Base-by-base conservation (phyloP, 2,797 vertebrate genomes). In the Hybognathus amarus region DNA sequence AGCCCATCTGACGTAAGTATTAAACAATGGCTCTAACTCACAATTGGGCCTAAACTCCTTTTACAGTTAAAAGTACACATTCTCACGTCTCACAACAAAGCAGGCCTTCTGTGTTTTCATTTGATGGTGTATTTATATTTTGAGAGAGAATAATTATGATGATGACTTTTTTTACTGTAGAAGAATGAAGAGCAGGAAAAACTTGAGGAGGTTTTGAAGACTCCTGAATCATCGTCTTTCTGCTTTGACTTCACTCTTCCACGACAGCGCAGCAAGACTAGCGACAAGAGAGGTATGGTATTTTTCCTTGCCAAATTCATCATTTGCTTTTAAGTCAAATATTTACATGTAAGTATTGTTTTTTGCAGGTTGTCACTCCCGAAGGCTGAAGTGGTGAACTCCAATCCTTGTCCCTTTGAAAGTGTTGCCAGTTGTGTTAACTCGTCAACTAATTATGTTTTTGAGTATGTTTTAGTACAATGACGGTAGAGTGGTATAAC, bases 191-290 rank as follows among this genome's bases (percentile, higher is more conserved):
- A 94, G 36, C 93, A 95, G 83, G 54, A 78, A 27, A 88, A 83
- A 74, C 86, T 96, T 80, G 94, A 95, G 87, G 92, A 94, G 77
- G 85, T 95, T 40, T 86, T 96, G 84, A 93, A 69, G 56, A 94
- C 93, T 2, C 92, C 94, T 0, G 93, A 67, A 36, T 36, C 94
- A 40, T 85, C 91, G 4, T 61, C 56, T 36, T 56, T 64, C 1
- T 86, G 85, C 64, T 79, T 80, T 40, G 94, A 95, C 70, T 77
- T 38, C 15, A 92, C 90, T 45, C 87, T 94, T 79, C 93, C 93
- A 20, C 91, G 88, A 54, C 89, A 59, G 74, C 94, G 95, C 69
- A 91, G 88, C 82, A 93, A 91, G 87, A 90, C 75, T 13, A 12
- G 83, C 0, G 89, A 92, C 63, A 69, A 79, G 40, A 89, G 76